Percentiles rank a stretch among this genome's conserved stretches.
These are phyloP conservation scores for Lampropteryx suffumata DNA, from an alignment of 2,888 invertebrate species.

Conservation along the genomic window DNA sequence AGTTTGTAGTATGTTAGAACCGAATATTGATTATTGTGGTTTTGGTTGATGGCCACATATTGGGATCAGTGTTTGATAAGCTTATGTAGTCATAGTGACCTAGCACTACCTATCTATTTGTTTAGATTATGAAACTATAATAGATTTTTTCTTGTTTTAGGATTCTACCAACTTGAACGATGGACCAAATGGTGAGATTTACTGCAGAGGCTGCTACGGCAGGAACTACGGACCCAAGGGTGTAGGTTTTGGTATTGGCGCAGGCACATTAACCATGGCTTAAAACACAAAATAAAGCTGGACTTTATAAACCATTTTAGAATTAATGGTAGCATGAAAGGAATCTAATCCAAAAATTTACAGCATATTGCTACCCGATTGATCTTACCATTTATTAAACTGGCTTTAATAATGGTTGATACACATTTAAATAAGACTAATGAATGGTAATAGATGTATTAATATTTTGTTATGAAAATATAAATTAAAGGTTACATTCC, in stretches of 20 bases:
- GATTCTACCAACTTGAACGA: constrained; percentile 96
- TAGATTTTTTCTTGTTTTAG: constrained; percentile 52
- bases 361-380: constrained; percentile 59
- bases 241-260: constrained; percentile 95
- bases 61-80: no score
- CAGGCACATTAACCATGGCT: constrained; percentile 94
- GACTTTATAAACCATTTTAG: constrained; percentile 66
- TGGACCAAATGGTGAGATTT: constrained; percentile 96
- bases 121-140: no score
- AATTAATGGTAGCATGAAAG: constrained; percentile 68
- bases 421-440: constrained; percentile 70
- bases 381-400: constrained; percentile 80
- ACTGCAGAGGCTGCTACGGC: constrained; percentile 95
- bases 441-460: constrained; percentile 56
- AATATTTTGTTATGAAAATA: constrained; percentile 78
- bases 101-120: no score
- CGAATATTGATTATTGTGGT: no score
- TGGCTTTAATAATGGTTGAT: constrained; percentile 82
- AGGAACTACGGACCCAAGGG: constrained; percentile 94
- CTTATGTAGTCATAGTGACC: no score
- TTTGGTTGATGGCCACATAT: no score
- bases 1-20: no score
- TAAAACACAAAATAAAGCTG: constrained; percentile 79
- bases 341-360: constrained; percentile 62
- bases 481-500: constrained; percentile 83